These are phyloP conservation scores for Python bivittatus DNA, from an alignment of 2,113 vertebrate species.

Conservation along the genomic window DNA sequence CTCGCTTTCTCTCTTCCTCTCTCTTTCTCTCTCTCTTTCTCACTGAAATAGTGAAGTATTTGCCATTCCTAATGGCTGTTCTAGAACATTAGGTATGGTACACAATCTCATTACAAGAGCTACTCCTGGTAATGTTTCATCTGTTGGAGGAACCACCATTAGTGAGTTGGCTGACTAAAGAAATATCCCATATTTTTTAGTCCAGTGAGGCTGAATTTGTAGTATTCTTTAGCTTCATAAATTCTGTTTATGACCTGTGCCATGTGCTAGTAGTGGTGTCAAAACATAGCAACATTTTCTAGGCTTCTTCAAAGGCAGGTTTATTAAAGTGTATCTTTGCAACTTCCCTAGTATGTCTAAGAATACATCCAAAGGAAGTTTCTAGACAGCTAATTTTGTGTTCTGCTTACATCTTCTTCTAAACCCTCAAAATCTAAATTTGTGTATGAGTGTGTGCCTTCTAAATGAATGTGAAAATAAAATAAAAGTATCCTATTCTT, in stretches of 20 bases:
- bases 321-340: conserved; percentile 1
- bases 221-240: conserved; percentile 36
- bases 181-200: background rate
- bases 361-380: background rate
- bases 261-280: background rate
- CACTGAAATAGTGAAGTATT: conserved; percentile 19
- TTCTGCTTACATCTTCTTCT: background rate
- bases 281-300: conserved; percentile 14
- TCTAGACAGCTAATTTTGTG: background rate
- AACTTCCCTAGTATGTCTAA: background rate
- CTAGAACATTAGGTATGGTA: conserved; percentile 38
- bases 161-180: conserved; percentile 38
- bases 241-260: background rate
- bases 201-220: conserved; percentile 14
- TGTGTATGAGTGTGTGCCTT: background rate
- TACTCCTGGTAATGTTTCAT: conserved; percentile 34
- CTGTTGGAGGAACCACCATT: conserved; percentile 16
- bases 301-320: background rate
- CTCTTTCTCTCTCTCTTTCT: background rate
- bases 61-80: conserved; percentile 41
- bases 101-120: conserved; percentile 24
- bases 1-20: background rate
- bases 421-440: background rate
- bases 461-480: too few relatives aligned
- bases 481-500: too few relatives aligned